Percentiles rank a stretch among this genome's conserved stretches.
phyloP scores from a whole-genome alignment of 1,140 invertebrate genomes.

The Meloidogyne exigua region DNA sequence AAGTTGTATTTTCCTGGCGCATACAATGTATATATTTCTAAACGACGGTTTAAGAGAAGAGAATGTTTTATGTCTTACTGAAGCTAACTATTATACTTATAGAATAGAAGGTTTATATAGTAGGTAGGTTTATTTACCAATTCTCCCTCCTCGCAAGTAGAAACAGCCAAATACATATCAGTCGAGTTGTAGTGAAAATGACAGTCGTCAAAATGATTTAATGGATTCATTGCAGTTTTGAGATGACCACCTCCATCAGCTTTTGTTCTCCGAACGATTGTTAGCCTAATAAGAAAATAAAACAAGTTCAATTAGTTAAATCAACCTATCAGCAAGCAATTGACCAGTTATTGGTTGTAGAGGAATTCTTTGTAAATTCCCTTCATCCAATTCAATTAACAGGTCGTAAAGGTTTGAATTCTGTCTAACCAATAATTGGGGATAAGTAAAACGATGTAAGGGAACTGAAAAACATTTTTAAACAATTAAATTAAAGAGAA shows the following conservation, averaged over 20 bases:
- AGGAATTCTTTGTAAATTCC: conserved; percentile 35
- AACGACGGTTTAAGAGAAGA: too few relatives aligned
- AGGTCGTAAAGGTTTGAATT: conserved; percentile 17
- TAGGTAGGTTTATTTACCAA: conserved; percentile 36
- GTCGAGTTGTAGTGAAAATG: conserved; percentile 59
- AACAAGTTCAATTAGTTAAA: background rate
- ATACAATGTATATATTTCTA: too few relatives aligned
- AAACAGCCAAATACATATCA: conserved; percentile 54
- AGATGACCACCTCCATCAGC: conserved; percentile 45
- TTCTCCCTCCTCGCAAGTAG: conserved; percentile 55
- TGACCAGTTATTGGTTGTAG: conserved; percentile 47
- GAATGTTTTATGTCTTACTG: too few relatives aligned
- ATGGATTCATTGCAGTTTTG: conserved; percentile 12
- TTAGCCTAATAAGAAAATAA: conserved; percentile 32
- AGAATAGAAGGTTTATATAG: too few relatives aligned
- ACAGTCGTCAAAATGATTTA: conserved; percentile 44
- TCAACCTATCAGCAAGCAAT: conserved; percentile 39
- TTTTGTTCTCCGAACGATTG: conserved; percentile 48
- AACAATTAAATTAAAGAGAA: background rate
- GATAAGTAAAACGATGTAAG: conserved; percentile 50
- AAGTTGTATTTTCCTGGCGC: too few relatives aligned
- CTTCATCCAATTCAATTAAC: conserved; percentile 38
- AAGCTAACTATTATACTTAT: too few relatives aligned
- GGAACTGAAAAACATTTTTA: conserved; percentile 36
- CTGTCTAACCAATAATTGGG: conserved; percentile 31